Evolutionary conservation across 1,140 invertebrate genomes (phyloP).

Genomic region (Pemphigus obesinymphae): DNA sequence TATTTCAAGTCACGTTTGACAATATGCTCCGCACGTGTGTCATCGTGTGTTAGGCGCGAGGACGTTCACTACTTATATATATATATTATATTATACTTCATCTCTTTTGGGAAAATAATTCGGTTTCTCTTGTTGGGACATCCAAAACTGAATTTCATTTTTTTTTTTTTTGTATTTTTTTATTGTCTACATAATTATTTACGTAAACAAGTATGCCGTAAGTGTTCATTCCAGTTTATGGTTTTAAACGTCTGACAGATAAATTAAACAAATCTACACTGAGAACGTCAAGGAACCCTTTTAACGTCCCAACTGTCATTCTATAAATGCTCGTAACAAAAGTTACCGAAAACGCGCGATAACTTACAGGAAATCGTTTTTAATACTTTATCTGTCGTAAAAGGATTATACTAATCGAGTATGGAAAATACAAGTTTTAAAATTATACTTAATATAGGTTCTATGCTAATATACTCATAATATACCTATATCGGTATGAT

Average conservation of each 20-base stretch:
- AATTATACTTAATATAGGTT: no score
- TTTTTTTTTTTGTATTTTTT: background rate
- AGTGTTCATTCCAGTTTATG: background rate
- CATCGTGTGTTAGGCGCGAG: background rate
- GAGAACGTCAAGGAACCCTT: background rate
- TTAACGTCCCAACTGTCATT: background rate
- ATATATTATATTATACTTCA: background rate
- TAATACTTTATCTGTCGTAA: background rate
- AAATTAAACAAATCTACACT: background rate
- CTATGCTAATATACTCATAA: no score
- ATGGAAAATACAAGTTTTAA: no score
- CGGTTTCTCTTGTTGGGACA: no score
- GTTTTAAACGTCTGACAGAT: background rate
- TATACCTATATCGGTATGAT: no score
- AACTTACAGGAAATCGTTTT: no score
- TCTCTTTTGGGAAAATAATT: background rate
- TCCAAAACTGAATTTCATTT: no score
- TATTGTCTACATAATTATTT: background rate
- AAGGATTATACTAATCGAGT: background rate
- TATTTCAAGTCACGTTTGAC: background rate
- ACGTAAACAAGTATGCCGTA: background rate
- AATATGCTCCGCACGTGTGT: background rate
- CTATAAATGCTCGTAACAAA: background rate
- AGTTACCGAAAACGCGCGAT: background rate
- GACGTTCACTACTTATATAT: background rate